Evolutionary conservation across 2,797 vertebrate genomes (phyloP), one percentile per base, ranked within the genome.

Genomic region (Acomys russatus): DNA sequence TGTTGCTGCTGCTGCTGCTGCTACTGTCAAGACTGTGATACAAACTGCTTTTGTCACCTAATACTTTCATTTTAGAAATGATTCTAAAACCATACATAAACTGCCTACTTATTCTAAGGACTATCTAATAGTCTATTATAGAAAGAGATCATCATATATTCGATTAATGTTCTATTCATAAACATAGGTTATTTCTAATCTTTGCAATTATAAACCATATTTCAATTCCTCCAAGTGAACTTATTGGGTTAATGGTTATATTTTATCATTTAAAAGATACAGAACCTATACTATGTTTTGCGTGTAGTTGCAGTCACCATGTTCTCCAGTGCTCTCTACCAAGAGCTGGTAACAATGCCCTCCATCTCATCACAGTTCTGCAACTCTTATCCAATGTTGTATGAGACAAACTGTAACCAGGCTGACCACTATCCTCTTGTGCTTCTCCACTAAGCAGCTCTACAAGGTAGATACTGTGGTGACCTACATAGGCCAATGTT

Each of bases 101-200:
- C 7, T 84, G 25, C 9, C 83, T 66, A 66, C 54, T 96, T 78
- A 94, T 89, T 93, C 88, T 73, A 90, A 96, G 25, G 68, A 94
- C 66, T 84, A 74, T 14, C 78, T 44, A 90, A 84, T 80, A 91
- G 14, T 96, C 70, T 49, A 89, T 1, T 76, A 33, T 66, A 70
- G 71, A 9, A 90, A 49, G 12, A 25, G 6, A 94, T 70, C 17
- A 64, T 38, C 66, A 92, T 79, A 80, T 86, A 88, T 64, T 90
- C 74, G 94, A 94, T 33, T 89, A 35, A 10, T 78, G 91, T 10
- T 95, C 61, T 86, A 93, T 64, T 92, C 87, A 35, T 77, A 61
- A 92, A 68, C 86, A 96, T 33, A 91, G 56, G n/a, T 91, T 86
- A 74, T 68, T 94, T 83, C 61, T 97, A 83, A 92, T 66, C 44